phyloP scores from a whole-genome alignment of 2,797 vertebrate genomes.

The Acestrorhynchus altus region DNA sequence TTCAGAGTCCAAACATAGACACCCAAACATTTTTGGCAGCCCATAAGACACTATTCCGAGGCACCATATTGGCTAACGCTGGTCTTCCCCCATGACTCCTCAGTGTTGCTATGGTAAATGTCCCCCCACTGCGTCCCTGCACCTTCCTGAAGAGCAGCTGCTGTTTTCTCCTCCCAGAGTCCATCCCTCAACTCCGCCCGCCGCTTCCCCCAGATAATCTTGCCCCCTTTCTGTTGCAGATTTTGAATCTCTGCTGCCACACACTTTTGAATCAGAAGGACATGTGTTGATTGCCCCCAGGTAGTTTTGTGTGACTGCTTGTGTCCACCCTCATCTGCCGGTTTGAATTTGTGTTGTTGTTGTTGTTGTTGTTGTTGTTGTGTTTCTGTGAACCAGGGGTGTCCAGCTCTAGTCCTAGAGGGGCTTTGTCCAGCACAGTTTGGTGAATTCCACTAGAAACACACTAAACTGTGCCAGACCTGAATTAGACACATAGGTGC shows the following conservation, averaged over 20 bases:
- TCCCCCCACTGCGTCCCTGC: conserved; percentile 75
- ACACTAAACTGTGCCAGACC: background rate
- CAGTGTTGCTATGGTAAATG: conserved; percentile 82
- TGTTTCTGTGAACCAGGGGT: conserved; percentile 42
- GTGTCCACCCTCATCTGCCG: conserved; percentile 36
- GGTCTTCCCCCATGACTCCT: conserved; percentile 79
- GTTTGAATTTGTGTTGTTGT: conserved; percentile 25
- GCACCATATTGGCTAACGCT: conserved; percentile 85
- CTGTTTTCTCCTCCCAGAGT: conserved; percentile 72
- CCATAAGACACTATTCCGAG: conserved; percentile 68
- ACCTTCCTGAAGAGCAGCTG: conserved; percentile 80
- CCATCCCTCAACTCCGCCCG: conserved; percentile 70
- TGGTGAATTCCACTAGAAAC: background rate
- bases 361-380: too few species aligned
- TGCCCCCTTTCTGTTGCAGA: conserved; percentile 99
- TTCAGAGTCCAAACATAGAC: conserved; percentile 39
- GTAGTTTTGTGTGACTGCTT: conserved; percentile 91
- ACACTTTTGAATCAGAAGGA: conserved; percentile 99
- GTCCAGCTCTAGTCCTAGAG: background rate
- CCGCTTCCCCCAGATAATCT: conserved; percentile 87
- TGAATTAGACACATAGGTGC: background rate
- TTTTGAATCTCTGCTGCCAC: conserved; percentile 99
- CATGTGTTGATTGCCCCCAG: conserved; percentile 99
- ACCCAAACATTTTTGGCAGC: conserved; percentile 47
- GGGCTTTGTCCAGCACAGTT: background rate